phyloP scores from a whole-genome alignment of 2,113 vertebrate genomes.

The Actenoides lindsayi region DNA sequence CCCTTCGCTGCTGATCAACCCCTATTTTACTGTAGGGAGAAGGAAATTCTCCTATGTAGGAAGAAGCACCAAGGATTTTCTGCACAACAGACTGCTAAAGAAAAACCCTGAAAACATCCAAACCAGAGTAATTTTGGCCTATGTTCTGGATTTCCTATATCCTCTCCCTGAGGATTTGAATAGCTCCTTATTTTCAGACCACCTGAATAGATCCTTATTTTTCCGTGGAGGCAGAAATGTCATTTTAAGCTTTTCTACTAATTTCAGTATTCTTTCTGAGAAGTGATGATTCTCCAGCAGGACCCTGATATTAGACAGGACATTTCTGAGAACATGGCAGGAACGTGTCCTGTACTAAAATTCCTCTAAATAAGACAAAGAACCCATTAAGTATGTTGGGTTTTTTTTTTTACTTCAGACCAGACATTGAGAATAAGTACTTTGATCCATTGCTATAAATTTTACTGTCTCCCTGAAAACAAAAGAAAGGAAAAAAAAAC shows the following conservation, averaged over 20 bases:
- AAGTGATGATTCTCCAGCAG: neutral
- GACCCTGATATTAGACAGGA: neutral
- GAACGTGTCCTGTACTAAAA: neutral
- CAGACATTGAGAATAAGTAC: neutral
- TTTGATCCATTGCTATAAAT: slow-evolving; percentile 30
- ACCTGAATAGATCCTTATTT: neutral
- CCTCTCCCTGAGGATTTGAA: neutral
- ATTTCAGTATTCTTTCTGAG: neutral
- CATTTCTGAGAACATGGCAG: neutral
- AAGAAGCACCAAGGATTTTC: neutral
- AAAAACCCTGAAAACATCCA: neutral
- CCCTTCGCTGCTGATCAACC: neutral
- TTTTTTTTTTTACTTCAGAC: neutral
- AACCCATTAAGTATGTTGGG: neutral
- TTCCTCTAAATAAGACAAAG: neutral
- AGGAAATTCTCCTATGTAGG: neutral
- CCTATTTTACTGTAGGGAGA: neutral
- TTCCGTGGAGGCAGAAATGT: neutral
- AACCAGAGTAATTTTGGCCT: neutral
- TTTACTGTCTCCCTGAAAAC: slow-evolving; percentile 48
- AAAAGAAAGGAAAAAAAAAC: slow-evolving; percentile 4
- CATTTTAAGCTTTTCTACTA: neutral
- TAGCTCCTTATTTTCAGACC: neutral
- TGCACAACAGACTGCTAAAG: neutral
- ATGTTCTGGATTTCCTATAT: neutral